These are phyloP conservation scores for Galeopterus variegatus DNA, from an alignment of 2,113 vertebrate genomes.

Conservation along the genomic window DNA sequence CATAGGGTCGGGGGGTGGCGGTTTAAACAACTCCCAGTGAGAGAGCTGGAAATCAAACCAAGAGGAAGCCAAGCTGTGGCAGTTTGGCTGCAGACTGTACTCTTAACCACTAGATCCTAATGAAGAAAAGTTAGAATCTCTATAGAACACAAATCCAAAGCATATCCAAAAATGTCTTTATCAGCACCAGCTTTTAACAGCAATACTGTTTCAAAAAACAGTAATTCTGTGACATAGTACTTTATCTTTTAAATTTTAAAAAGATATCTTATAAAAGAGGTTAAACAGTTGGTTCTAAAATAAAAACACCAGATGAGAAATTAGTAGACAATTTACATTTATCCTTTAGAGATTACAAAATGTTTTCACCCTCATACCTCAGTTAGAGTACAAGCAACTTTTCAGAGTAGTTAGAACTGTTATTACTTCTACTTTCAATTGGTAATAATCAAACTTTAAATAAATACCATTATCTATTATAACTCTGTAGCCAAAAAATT, in stretches of 20 bases:
- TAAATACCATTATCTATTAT: neutral
- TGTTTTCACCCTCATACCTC: neutral
- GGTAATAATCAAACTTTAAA: neutral
- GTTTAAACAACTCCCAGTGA: neutral
- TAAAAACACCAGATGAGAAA: neutral
- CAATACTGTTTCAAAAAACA: neutral
- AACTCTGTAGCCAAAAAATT: neutral
- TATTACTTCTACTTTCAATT: neutral
- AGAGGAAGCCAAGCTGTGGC: neutral
- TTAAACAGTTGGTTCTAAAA: neutral
- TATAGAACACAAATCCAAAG: neutral
- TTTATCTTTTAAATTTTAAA: conserved; percentile 1
- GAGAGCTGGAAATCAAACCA: neutral
- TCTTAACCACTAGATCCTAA: neutral
- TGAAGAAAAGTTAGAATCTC: neutral
- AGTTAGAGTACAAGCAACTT: neutral
- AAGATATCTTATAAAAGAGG: neutral
- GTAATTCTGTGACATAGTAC: neutral
- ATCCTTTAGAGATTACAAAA: neutral
- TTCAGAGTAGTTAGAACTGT: neutral
- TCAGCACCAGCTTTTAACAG: neutral
- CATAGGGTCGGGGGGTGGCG: neutral
- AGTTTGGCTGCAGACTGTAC: neutral
- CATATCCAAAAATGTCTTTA: neutral
- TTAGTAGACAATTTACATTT: neutral